Conservation (phyloP, 2,888 invertebrate species). For the Callosobruchus maculatus region DNA sequence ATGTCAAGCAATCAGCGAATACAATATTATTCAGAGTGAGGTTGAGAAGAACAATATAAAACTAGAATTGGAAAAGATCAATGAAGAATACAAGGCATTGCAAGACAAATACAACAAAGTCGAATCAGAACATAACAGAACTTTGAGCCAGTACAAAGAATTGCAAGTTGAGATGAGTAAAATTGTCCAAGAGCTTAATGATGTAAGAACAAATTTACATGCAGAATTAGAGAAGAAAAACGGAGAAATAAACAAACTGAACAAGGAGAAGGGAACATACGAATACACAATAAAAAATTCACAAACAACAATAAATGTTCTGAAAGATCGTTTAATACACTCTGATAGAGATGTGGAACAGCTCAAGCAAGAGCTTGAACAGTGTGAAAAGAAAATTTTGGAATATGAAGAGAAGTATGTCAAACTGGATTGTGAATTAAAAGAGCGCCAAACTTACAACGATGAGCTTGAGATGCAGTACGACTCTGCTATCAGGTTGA, state of each 20-base stretch:
- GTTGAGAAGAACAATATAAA: conserved; percentile 53
- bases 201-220: conserved; percentile 16
- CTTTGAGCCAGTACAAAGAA: conserved; percentile 17
- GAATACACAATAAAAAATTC: conserved; percentile 59
- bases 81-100: conserved; percentile 21
- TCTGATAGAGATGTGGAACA: conserved; percentile 60
- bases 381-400: conserved; percentile 38
- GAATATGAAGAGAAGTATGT: conserved; percentile 38
- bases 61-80: conserved; percentile 33
- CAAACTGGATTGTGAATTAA: conserved; percentile 34
- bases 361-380: conserved; percentile 47
- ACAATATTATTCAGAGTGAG: conserved; percentile 54
- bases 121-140: conserved; percentile 20
- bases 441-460: conserved; percentile 29
- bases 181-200: conserved; percentile 21
- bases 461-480: conserved; percentile 42
- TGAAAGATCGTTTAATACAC: conserved; percentile 56
- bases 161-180: conserved; percentile 18
- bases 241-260: conserved; percentile 49
- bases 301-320: conserved; percentile 57
- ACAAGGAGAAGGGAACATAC: conserved; percentile 55
- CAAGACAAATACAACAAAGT: conserved; percentile 22
- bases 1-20: conserved; percentile 55
- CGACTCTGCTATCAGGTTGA: conserved; percentile 34
- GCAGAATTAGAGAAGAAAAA: conserved; percentile 34